These are phyloP conservation scores for Campaea margaritaria DNA, from an alignment of 2,888 invertebrate species.

Conservation along the genomic window DNA sequence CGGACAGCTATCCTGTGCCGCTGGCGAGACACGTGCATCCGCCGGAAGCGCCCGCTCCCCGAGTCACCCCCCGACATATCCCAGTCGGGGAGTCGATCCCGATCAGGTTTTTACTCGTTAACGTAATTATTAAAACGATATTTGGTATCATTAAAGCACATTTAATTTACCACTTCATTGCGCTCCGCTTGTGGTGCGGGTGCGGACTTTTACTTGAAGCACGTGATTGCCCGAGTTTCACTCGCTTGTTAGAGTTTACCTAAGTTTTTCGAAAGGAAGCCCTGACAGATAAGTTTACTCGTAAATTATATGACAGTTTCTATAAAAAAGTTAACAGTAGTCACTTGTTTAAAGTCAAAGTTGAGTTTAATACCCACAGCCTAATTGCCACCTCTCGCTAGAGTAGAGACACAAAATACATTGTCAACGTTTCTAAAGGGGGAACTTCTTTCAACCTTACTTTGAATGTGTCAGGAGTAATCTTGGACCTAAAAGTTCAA, in stretches of 20 bases:
- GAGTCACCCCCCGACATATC: slow-evolving; percentile 83
- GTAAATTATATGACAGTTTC: too few species aligned
- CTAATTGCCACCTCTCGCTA: too few species aligned
- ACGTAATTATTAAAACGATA: slow-evolving; percentile 83
- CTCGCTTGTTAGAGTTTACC: not conserved
- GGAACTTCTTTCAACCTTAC: too few species aligned
- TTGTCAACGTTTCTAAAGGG: too few species aligned
- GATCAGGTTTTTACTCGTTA: slow-evolving; percentile 87
- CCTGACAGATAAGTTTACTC: too few species aligned
- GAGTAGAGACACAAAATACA: too few species aligned
- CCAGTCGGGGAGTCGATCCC: slow-evolving; percentile 85
- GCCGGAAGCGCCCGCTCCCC: slow-evolving; percentile 71
- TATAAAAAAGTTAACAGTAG: too few species aligned
- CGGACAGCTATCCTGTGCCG: slow-evolving; percentile 88
- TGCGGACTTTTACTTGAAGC: not conserved
- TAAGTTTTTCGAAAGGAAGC: too few species aligned
- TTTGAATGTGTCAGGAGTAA: too few species aligned
- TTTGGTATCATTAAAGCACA: slow-evolving; percentile 60
- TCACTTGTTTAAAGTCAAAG: too few species aligned
- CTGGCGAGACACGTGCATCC: slow-evolving; percentile 76
- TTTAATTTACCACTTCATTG: slow-evolving; percentile 31
- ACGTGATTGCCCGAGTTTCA: not conserved
- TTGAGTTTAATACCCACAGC: too few species aligned
- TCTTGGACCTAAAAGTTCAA: too few species aligned
- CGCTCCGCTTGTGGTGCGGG: slow-evolving; percentile 1